Evolutionary conservation across 2,113 vertebrate genomes (phyloP).

Genomic region (Leptosomus discolor): DNA sequence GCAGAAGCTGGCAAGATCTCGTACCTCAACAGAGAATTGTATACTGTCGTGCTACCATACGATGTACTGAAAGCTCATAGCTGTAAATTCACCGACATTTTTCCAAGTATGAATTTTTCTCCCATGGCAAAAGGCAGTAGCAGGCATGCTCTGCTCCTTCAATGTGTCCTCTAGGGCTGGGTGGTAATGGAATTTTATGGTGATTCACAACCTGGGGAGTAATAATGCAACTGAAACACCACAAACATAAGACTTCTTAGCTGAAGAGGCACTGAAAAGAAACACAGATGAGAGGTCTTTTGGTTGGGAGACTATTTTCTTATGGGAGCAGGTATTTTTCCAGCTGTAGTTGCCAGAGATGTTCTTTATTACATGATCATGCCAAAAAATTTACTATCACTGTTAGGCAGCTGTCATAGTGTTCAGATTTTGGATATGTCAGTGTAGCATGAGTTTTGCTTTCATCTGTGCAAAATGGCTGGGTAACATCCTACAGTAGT

Average conservation of each 20-base stretch:
- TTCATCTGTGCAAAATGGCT: not conserved
- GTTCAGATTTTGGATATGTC: not conserved
- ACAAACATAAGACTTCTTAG: not conserved
- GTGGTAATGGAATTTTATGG: not conserved
- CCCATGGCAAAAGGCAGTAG: accelerated
- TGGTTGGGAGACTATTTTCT: not conserved
- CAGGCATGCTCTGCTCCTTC: not conserved
- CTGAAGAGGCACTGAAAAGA: not conserved
- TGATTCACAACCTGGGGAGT: not conserved
- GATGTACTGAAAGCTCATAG: not conserved
- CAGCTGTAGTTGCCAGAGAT: not conserved
- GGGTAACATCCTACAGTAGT: not conserved
- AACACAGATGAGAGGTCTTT: not conserved
- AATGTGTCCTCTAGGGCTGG: not conserved
- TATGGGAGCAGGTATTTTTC: not conserved
- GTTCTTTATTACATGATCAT: not conserved
- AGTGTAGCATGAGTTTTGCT: not conserved
- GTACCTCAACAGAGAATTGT: not conserved
- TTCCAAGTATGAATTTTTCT: not conserved
- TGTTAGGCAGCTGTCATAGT: not conserved
- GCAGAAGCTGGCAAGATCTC: not conserved
- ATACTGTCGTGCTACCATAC: not conserved
- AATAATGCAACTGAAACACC: not conserved
- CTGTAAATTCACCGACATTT: not conserved
- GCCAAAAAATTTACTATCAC: not conserved